Evolutionary conservation across 2,888 invertebrate species (phyloP).

Genomic region (Scaptomyza tumidula): DNA sequence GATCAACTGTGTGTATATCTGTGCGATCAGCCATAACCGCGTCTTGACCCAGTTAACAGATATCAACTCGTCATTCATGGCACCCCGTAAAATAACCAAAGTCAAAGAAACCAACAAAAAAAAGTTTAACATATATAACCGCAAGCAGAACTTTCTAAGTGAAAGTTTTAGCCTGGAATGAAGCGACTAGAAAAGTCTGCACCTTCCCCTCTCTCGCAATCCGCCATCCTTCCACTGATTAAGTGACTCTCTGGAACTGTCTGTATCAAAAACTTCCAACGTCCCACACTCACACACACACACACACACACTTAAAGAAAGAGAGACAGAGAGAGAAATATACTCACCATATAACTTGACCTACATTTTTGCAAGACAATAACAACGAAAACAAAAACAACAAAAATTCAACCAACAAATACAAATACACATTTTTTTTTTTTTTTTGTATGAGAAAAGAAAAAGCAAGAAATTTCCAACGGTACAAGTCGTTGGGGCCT

Average conservation of each 20-base stretch:
- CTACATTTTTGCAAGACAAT: conserved; percentile 82
- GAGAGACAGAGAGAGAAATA: conserved; percentile 22
- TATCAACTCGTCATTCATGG: conserved; percentile 56
- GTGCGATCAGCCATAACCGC: conserved; percentile 40
- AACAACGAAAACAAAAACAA: conserved; percentile 70
- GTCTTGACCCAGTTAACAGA: conserved; percentile 66
- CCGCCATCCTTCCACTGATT: conserved; percentile 20
- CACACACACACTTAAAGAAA: conserved; percentile 21
- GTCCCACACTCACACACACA: conserved; percentile 61
- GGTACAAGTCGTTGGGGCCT: conserved; percentile 70
- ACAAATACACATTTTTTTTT: conserved; percentile 51
- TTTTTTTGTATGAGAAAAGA: conserved; percentile 64
- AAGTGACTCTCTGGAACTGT: conserved; percentile 32
- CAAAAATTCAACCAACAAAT: conserved; percentile 16
- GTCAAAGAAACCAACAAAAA: conserved; percentile 30
- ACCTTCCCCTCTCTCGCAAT: conserved; percentile 3
- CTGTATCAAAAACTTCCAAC: conserved; percentile 54
- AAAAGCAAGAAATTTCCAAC: conserved; percentile 83
- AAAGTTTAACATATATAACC: conserved; percentile 65
- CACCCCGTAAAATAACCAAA: conserved; percentile 35
- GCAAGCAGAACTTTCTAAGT: conserved; percentile 84
- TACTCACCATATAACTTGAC: conserved; percentile 82
- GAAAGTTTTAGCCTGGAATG: conserved; percentile 77
- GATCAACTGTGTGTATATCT: conserved; percentile 1
- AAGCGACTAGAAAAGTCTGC: conserved; percentile 77